Evolutionary conservation across 1,140 invertebrate genomes (phyloP).

Genomic region (Batillaria attramentaria): DNA sequence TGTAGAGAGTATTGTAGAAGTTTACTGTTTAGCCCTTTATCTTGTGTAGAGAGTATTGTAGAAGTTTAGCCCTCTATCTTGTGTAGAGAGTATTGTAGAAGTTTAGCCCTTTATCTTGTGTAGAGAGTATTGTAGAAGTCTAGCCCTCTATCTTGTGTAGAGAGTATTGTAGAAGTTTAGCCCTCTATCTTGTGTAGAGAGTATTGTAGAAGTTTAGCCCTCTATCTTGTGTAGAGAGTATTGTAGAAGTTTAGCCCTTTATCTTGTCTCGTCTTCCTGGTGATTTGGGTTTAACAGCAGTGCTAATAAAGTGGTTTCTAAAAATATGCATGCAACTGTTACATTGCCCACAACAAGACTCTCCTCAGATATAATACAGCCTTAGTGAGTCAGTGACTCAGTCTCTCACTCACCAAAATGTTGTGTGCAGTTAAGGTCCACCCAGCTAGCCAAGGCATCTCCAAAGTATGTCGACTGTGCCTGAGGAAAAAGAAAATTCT

Average conservation of each 20-base stretch:
- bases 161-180: neutral
- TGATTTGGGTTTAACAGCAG: neutral
- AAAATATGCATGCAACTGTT: neutral
- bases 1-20: no score
- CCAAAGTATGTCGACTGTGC: constrained; percentile 84
- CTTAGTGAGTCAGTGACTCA: neutral
- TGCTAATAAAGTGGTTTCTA: neutral
- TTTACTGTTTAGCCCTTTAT: no score
- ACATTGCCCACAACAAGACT: neutral
- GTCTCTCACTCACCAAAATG: constrained; percentile 77
- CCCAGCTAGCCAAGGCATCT: constrained; percentile 89
- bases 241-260: neutral
- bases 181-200: neutral
- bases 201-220: neutral
- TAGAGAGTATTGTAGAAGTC: no score
- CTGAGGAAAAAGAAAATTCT: constrained; percentile 57
- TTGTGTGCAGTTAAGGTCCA: constrained; percentile 86
- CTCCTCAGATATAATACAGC: neutral
- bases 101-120: no score
- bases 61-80: no score
- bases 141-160: neutral
- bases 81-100: no score
- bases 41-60: no score
- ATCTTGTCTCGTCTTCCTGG: neutral
- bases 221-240: neutral